Percentiles rank a stretch among this genome's conserved stretches.
Evolutionary conservation across 2,888 invertebrate species (phyloP).

Genomic region (Tipula vernalis): DNA sequence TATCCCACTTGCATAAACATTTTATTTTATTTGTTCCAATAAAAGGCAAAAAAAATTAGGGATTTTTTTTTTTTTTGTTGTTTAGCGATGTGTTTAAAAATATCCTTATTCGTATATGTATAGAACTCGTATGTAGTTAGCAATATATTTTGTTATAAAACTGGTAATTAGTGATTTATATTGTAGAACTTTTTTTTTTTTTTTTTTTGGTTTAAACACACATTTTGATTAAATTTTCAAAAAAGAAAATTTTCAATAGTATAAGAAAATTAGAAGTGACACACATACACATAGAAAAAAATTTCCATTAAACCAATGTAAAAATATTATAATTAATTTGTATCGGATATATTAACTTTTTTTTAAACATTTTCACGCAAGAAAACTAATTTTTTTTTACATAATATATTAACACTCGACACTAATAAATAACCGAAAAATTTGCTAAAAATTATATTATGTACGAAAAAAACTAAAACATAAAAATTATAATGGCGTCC

Average conservation of each 20-base stretch:
- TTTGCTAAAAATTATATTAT: not conserved
- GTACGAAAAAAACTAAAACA: not conserved
- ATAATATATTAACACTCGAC: not conserved
- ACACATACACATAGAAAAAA: not conserved
- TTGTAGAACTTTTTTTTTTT: not conserved
- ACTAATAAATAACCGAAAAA: not conserved
- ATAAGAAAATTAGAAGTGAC: not conserved
- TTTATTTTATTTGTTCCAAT: not conserved
- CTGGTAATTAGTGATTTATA: not conserved
- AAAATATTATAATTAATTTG: not conserved
- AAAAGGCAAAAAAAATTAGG: not conserved
- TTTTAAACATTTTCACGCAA: not conserved
- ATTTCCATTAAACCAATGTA: not conserved
- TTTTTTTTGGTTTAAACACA: not conserved
- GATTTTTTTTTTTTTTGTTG: not conserved
- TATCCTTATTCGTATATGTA: not conserved
- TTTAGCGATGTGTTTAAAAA: not conserved
- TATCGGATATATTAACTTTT: not conserved
- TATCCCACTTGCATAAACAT: not conserved
- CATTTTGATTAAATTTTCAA: not conserved
- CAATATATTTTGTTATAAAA: not conserved
- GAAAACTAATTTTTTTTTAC: not conserved
- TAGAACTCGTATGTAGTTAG: too few relatives aligned
- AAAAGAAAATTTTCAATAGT: not conserved
- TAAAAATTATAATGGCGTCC: conserved; percentile 9